phyloP scores from a whole-genome alignment of 2,888 invertebrate genomes.

The Octodonta nipae region DNA sequence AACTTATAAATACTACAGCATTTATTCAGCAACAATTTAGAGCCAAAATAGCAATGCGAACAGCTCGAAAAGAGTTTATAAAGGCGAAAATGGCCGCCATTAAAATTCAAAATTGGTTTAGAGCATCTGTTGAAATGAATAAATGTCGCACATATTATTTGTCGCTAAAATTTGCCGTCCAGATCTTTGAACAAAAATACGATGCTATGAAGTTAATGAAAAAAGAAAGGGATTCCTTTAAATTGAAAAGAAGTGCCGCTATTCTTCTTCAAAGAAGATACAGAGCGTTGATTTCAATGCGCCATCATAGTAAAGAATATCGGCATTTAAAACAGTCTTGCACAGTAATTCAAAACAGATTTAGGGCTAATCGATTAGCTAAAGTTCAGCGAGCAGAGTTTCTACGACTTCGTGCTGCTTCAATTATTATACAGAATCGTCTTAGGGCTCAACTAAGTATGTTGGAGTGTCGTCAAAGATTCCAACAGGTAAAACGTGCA shows the following conservation, averaged over 20 bases:
- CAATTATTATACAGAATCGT: slow-evolving; percentile 35
- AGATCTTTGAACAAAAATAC: slow-evolving; percentile 8
- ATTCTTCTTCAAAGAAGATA: slow-evolving; percentile 27
- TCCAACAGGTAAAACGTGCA: slow-evolving; percentile 27
- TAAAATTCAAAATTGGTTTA: slow-evolving; percentile 24
- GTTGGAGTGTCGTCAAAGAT: no score
- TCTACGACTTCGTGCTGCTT: slow-evolving; percentile 16
- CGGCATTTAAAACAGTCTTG: slow-evolving; percentile 30
- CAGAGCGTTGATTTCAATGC: slow-evolving; percentile 30
- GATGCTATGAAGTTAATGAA: slow-evolving; percentile 21
- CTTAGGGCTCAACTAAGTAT: slow-evolving; percentile 37
- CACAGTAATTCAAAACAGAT: slow-evolving; percentile 39
- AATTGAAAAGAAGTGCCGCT: slow-evolving; percentile 24
- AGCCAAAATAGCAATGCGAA: slow-evolving; percentile 28
- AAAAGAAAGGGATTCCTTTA: slow-evolving; percentile 26
- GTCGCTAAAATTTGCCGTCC: slow-evolving; percentile 9
- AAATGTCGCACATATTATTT: slow-evolving; percentile 11
- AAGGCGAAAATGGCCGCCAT: slow-evolving; percentile 25
- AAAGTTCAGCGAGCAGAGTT: slow-evolving; percentile 13
- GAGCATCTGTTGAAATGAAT: slow-evolving; percentile 11
- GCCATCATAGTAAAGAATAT: slow-evolving; percentile 27
- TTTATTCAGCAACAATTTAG: slow-evolving; percentile 39
- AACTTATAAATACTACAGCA: slow-evolving; percentile 20
- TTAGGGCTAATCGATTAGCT: slow-evolving; percentile 36
- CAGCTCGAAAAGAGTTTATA: slow-evolving; percentile 29